Evolutionary conservation across 1,140 invertebrate genomes (phyloP), one percentile per base, ranked within the genome.

Genomic region (Platorchestia sp.): DNA sequence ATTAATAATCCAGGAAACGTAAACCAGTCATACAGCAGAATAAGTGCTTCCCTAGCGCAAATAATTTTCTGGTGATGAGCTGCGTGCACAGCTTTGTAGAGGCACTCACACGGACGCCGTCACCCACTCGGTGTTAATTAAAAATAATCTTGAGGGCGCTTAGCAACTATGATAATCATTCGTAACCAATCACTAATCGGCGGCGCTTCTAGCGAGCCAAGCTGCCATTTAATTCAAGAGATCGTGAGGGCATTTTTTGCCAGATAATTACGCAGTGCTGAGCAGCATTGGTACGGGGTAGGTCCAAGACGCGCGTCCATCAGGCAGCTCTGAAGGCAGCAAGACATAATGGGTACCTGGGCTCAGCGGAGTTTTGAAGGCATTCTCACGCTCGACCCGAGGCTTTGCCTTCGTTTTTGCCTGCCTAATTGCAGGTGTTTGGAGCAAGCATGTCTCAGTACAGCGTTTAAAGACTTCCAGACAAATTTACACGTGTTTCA

Each of bases 361-460:
- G 91, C 45, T 45, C 36, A 36, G 91, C 91, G 19, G 91, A n/a
- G 44, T 93, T 93, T 93, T 93, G 91, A 45, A 45, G 43, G 91
- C 45, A 45, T 93, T 93, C 91, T 93, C 91, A 93, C 91, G 91
- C 91, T 93, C 91, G 43, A 45, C 91, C 91, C 44, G 43, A 47
- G 91, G 91, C 91, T 44, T 93, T 93, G 91, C 91, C 91, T 93
- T 93, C 91, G 91, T 93, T 93, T 93, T 93, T 93, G 43, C 91
- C 45, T 93, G 91, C 91, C 91, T 93, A 93, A 93, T 93, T 93
- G 45, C 91, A 93, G 91, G 91, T 93, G 91, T 93, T 93, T 93
- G 40, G 40, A 93, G 91, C 91, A 93, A 93, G 91, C 91, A 93
- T 93, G 91, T 93, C 91, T 93, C 91, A 93, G 91, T 93, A n/a